Evolutionary conservation across 1,140 invertebrate genomes (phyloP), one percentile per base, ranked within the genome.

Genomic region (Amyelois transitella): DNA sequence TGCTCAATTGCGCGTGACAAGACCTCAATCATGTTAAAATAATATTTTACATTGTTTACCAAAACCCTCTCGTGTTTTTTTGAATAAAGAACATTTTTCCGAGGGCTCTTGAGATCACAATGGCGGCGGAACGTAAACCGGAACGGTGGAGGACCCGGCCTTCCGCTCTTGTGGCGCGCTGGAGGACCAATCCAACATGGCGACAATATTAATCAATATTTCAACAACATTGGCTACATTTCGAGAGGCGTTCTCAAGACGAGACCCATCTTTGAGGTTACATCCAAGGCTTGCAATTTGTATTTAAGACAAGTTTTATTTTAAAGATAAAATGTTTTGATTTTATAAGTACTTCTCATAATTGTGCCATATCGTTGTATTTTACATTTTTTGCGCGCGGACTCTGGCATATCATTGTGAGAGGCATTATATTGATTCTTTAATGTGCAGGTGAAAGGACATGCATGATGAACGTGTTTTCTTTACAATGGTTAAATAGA

Each of bases 121-220:
- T 77, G 71, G 75, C 55, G 60, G 66, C 57, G 69, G 65, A 67
- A 71, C 77, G 72, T 70, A 63, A 72, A 72, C 71, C 75, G 76
- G 76, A 74, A 75, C 72, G 70, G 66, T 59, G 67, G 70, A 66
- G 75, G 69, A 77, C 60, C 6, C 14, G 18, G 53, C 66, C 73
- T 77, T 81, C 74, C 75, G 74, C 60, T 44, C 62, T 62, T 51
- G 47, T 64, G 51, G 63, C 68, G 62, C 69, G 67, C 59, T 75
- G 62, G 61, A 82, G 80, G 53, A 77, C 58, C 73, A 69, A 78
- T 78, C 70, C 72, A 83, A 79, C 25, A 85, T 81, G 81, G 81
- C 81, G 75, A 85, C 83, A 85, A 85, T 82, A 86, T 87, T 85
- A 87, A 85, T 85, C 81, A 85, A 85, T 87, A 78, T 85, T 85